Percentiles rank a stretch among this genome's conserved stretches.
These are phyloP conservation scores for Amphiura filiformis DNA, from an alignment of 35 echinoderm and acorn worm species.

Conservation along the genomic window DNA sequence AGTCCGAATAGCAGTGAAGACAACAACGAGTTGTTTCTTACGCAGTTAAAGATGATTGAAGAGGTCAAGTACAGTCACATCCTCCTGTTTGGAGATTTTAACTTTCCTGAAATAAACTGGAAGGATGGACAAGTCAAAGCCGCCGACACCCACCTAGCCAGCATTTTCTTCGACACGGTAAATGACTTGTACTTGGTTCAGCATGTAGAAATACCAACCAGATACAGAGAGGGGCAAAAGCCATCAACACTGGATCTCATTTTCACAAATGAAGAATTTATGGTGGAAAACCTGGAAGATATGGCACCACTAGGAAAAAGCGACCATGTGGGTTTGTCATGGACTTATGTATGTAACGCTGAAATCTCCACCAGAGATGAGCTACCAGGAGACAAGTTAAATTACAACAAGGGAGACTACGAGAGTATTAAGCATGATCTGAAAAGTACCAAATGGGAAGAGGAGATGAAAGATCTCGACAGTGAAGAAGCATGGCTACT, in stretches of 20 bases:
- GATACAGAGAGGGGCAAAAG: not conserved
- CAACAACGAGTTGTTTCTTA: not conserved
- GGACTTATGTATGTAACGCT: slow-evolving; percentile 4
- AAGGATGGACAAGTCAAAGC: not conserved
- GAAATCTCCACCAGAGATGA: not conserved
- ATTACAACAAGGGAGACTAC: not conserved
- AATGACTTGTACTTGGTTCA: slow-evolving; percentile 10
- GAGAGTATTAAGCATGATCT: not conserved
- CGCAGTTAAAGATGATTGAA: not conserved
- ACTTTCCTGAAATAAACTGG: not conserved
- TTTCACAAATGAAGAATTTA: not conserved
- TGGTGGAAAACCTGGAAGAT: not conserved
- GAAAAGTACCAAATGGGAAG: not conserved
- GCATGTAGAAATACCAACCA: not conserved
- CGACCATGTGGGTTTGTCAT: not conserved
- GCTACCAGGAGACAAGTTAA: not conserved
- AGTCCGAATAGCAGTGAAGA: not conserved
- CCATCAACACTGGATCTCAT: not conserved
- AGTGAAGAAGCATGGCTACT: slow-evolving; percentile 13
- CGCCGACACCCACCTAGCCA: not conserved
- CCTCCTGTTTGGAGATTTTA: not conserved
- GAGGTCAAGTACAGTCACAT: not conserved
- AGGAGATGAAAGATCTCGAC: not conserved
- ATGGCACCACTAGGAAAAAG: not conserved
- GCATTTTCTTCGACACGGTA: not conserved